Percentiles rank a stretch among this genome's conserved stretches.
Conservation (phyloP, 1,140 invertebrate species). For the Augochlora pura region DNA sequence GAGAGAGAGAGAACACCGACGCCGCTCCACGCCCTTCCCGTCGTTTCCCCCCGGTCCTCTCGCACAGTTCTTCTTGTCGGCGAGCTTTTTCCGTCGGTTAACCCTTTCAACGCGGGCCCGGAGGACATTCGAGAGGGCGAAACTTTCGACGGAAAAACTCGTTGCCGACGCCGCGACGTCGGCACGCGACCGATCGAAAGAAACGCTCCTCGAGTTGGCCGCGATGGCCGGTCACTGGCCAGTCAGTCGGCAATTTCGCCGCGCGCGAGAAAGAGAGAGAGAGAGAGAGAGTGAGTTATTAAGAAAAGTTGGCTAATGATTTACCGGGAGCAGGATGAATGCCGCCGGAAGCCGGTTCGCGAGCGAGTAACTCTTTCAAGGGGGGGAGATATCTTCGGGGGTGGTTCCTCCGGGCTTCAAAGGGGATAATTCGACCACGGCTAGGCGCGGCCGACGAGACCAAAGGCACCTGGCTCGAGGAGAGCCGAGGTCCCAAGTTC, state of each 20-base stretch:
- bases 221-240: no score
- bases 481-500: conserved; percentile 47
- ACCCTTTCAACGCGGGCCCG: conserved; percentile 25
- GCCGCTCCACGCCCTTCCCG: background rate
- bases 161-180: background rate
- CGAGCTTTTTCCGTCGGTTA: conserved; percentile 36
- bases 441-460: background rate
- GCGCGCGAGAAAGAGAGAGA: no score
- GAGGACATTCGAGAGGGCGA: conserved; percentile 25
- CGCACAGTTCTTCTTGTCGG: background rate
- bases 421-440: conserved; percentile 59
- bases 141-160: conserved; percentile 7
- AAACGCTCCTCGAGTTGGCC: conserved; percentile 14
- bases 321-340: conserved; percentile 28
- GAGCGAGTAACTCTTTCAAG: conserved; percentile 35
- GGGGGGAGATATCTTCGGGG: conserved; percentile 10
- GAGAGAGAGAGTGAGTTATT: background rate
- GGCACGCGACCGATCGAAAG: conserved; percentile 43
- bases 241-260: background rate
- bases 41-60: background rate
- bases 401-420: conserved; percentile 33
- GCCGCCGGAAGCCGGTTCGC: background rate
- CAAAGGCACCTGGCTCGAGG: conserved; percentile 36
- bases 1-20: background rate
- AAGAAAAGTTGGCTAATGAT: conserved; percentile 52